Evolutionary conservation across 2,888 invertebrate genomes (phyloP).

Genomic region (Trichopria drosophilae): DNA sequence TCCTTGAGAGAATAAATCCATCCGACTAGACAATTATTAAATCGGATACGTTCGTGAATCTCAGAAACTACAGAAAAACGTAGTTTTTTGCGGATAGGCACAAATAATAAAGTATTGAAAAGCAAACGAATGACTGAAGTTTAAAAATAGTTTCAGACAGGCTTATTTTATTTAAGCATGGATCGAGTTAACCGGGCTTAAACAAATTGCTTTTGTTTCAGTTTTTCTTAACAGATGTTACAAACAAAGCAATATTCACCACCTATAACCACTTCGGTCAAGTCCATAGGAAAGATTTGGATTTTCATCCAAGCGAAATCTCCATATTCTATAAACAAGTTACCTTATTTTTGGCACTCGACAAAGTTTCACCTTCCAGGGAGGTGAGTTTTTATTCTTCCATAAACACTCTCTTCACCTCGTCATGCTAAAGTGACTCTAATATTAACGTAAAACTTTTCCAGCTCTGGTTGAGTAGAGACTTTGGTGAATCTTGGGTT

Average conservation of each 20-base stretch:
- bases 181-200: no score
- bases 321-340: conserved; percentile 74
- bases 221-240: conserved; percentile 84
- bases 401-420: not conserved
- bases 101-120: no score
- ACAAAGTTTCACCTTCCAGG: conserved; percentile 69
- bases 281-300: conserved; percentile 67
- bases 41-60: no score
- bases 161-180: no score
- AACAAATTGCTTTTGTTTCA: no score
- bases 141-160: no score
- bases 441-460: conserved; percentile 3
- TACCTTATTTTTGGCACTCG: conserved; percentile 72
- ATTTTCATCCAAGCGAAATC: conserved; percentile 78
- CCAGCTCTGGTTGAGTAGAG: conserved; percentile 75
- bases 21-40: conserved; percentile 22
- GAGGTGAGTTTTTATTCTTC: conserved; percentile 59
- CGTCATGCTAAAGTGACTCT: no score
- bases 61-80: no score
- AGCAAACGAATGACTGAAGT: no score
- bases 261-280: conserved; percentile 74
- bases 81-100: no score
- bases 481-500: conserved; percentile 75
- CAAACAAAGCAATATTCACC: conserved; percentile 75
- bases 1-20: no score